Evolutionary conservation across 2,113 vertebrate genomes (phyloP), one percentile per base, ranked within the genome.

Genomic region (Oryzias curvinotus): DNA sequence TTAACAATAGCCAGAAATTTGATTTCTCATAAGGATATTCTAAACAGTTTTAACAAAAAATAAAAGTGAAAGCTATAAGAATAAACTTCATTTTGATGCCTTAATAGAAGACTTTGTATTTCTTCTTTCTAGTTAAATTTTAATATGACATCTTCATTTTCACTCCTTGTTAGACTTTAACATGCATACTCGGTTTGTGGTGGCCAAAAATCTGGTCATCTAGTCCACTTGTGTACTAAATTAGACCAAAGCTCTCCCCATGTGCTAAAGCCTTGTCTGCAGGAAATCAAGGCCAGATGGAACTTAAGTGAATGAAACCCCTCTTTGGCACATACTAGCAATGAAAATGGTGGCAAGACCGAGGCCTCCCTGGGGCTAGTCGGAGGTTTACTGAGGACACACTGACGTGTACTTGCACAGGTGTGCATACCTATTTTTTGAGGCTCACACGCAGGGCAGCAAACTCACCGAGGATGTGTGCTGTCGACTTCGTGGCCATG

Each of bases 221-320:
- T 73, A 74, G 62, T 78, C 77, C 67, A 61, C 77, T 77, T 70
- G 74, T 81, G 73, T 76, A 76, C 65, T 70, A 68, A 84, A 90
- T 92, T 90, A 89, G 84, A 72, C 68, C 71, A 45, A 58, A 75
- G 73, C 81, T 74, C 63, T 77, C 79, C 81, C 64, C 62, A 84
- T 90, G 90, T 90, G 89, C 85, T 85, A 62, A 46, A 52, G 52
- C 73, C 75, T 73, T 53, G 75, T 79, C 83, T 74, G 42, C 77
- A 78, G 87, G 85, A 88, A 91, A 91, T 92, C 89, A 90, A 84
- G 80, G 73, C 84, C 80, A 74, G 80, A 76, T 81, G 76, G 77
- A 77, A 70, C 84, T 75, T 90, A 91, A 91, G 84, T 91, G 88
- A 88, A 73, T 50, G 51, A 84, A 83, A 73, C 68, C 81, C 73